Evolutionary conservation across 2,888 invertebrate genomes (phyloP), one percentile per base, ranked within the genome.

Genomic region (Megastigmus dorsalis): DNA sequence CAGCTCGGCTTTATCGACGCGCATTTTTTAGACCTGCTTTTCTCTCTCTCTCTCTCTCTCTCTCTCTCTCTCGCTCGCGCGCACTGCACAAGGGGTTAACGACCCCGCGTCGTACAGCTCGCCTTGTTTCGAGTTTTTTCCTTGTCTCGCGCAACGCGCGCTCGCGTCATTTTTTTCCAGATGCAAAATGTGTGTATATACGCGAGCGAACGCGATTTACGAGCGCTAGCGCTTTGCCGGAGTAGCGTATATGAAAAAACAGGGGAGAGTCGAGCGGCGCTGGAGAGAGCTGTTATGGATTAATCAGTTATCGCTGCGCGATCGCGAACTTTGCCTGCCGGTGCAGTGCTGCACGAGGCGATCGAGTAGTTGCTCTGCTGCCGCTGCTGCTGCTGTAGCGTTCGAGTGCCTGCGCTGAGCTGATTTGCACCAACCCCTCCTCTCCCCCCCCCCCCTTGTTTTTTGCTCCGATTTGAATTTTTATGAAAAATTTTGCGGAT

Each of bases 291-390:
- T 67, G 67, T 67, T 73, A 62, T 48, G 67, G 67, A 67, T 73
- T 73, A 67, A 73, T 73, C 73, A 55, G 60, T 73, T 73, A 67
- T 73, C 66, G 62, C 41, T 23, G 57, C 13, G 45, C 50, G 72
- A 73, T 73, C 66, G 66, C 57, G 7, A 66, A 65, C 54, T 62
- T 45, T 18, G 62, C 38, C 30, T 28, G 33, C 10, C 33, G 28
- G 41, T n/a, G n/a, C n/a, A n/a, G n/a, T n/a, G n/a, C n/a, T n/a
- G n/a, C n/a, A n/a, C n/a, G n/a, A 28, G 41, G 23, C n/a, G n/a
- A n/a, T n/a, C n/a, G n/a, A n/a, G n/a, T n/a, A n/a, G n/a, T n/a
- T n/a, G n/a, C n/a, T n/a, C n/a, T n/a, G n/a, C n/a, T 48, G 33
- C 26, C 33, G 10, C 10, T n/a, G 9, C 18, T 18, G 15, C 18